Base-by-base conservation (phyloP, 2,797 vertebrate genomes). In the Halcyon smyrnensis region DNA sequence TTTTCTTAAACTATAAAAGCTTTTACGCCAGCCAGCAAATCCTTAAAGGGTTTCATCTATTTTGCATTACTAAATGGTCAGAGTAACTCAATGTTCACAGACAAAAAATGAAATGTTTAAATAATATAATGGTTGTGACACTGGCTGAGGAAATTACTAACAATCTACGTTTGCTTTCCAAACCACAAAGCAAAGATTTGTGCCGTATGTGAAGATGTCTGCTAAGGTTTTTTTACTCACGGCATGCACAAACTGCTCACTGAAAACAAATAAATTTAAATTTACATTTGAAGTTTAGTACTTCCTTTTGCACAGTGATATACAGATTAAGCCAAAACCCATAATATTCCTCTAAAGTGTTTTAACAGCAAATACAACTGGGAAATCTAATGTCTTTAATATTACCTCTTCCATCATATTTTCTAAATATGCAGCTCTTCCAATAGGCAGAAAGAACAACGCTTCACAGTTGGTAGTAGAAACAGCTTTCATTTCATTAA, bases 21-120 rank as follows among this genome's bases (percentile, higher is more conserved):
- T 94, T 97, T 97, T 79, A 62, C 82, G 82, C 48, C 69, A 97
- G 87, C 37, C 59, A 68, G 83, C n/a, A 97, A 96, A 94, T 90
- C 73, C 83, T 96, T 95, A 77, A 92, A 97, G 75, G 69, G 64
- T 95, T 97, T 92, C 69, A 92, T 68, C 37, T 95, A n/a, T 88
- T 98, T 96, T 96, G 62, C 83, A 94, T 87, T 88, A 88, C 68
- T 70, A 91, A 97, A 94, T 92, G 84, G 70, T 59, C 80, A 93
- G 56, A 88, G 73, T 23, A 78, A 91, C 77, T 95, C 89, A 94
- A 83, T 94, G 95, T 96, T 97, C 96, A 90, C 30, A 94, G 80
- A 74, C 36, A 95, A 95, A 65, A 96, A 91, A 78, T 45, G 73
- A 94, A 96, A 95, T 90, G 39, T 94, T 97, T 96, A 95, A 95